phyloP scores from a whole-genome alignment of 2,113 vertebrate species.

The Phalacrocorax carbo region DNA sequence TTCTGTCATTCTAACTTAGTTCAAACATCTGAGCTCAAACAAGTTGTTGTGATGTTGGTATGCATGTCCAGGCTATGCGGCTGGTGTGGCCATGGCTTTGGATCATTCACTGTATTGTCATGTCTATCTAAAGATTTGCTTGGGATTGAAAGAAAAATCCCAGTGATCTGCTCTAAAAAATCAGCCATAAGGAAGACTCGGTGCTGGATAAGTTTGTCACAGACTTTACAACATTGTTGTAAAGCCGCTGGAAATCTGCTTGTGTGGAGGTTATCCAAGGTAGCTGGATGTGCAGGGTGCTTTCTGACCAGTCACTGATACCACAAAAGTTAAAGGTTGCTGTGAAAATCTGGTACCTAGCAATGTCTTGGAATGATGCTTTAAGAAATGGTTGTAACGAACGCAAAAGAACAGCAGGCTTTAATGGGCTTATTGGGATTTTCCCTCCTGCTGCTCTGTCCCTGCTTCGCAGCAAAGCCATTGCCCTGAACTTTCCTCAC shows the following conservation, averaged over 20 bases:
- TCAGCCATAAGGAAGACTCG: not conserved
- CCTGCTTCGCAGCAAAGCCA: not conserved
- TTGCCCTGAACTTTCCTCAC: not conserved
- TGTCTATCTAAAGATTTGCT: not conserved
- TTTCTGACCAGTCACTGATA: not conserved
- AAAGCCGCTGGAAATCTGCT: not conserved
- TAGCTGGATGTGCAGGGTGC: not conserved
- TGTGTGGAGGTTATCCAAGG: not conserved
- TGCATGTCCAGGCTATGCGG: fast-evolving
- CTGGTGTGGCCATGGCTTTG: not conserved
- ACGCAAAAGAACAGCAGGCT: not conserved
- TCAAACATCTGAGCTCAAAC: not conserved
- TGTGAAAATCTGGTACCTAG: not conserved
- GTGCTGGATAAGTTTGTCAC: not conserved
- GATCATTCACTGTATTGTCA: not conserved
- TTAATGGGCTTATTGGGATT: not conserved
- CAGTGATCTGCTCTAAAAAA: not conserved
- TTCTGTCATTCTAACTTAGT: not conserved
- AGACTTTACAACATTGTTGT: not conserved
- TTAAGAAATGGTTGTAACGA: not conserved
- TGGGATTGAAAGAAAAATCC: not conserved
- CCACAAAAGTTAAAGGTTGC: not conserved
- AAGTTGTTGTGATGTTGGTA: not conserved
- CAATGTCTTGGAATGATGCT: not conserved
- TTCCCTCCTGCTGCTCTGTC: not conserved